Conservation (phyloP, 2,113 vertebrate genomes). For the Nesogale talazaci region DNA sequence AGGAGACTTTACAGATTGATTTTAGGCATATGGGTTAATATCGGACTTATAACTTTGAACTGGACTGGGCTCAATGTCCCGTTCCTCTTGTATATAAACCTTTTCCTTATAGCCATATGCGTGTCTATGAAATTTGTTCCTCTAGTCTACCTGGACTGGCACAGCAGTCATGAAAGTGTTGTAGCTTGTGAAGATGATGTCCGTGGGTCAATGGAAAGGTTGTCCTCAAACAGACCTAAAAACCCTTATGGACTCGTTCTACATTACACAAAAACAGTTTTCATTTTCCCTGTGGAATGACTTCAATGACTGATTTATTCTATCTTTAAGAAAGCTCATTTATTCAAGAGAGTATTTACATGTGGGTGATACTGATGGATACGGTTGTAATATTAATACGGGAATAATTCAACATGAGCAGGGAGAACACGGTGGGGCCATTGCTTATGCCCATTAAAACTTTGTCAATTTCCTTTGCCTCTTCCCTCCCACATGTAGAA, state of each 20-base stretch:
- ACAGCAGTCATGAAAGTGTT: no score
- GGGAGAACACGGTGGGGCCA: not conserved
- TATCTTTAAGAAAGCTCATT: conserved; percentile 7
- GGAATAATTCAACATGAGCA: not conserved
- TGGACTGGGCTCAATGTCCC: no score
- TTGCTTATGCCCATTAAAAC: not conserved
- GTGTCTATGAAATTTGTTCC: no score
- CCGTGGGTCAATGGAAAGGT: not conserved
- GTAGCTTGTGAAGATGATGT: conserved; percentile 14
- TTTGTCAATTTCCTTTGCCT: not conserved
- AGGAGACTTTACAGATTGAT: no score
- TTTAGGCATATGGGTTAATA: no score
- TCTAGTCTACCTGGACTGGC: no score
- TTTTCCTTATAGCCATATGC: no score
- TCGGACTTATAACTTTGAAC: no score
- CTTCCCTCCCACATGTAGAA: not conserved
- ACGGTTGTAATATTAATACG: not conserved
- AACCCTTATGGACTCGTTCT: not conserved
- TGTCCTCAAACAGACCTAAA: not conserved
- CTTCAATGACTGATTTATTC: not conserved
- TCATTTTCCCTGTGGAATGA: not conserved
- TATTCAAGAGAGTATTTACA: not conserved
- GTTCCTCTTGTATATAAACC: no score
- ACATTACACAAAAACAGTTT: not conserved
- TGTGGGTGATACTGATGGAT: not conserved